These are phyloP conservation scores for Diachasmimorpha longicaudata DNA, from an alignment of 1,140 invertebrate genomes.

Conservation along the genomic window DNA sequence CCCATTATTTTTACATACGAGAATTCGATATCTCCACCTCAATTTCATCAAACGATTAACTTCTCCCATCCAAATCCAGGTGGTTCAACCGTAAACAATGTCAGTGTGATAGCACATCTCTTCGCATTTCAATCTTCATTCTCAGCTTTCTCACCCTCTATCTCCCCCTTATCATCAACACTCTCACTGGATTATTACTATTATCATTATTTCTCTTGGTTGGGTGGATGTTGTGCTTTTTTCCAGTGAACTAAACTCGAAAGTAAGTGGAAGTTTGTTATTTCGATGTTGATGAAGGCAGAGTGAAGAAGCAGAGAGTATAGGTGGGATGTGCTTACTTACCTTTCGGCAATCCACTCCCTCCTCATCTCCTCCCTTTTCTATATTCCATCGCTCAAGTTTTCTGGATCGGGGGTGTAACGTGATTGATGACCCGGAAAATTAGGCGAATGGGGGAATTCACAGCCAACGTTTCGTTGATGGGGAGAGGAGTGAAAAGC, in stretches of 20 bases:
- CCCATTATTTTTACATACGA: too few species aligned
- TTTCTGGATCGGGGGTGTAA: not conserved
- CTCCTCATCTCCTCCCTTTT: not conserved
- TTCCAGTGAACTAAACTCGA: not conserved
- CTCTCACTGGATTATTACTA: not conserved
- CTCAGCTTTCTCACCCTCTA: not conserved
- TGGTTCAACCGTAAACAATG: too few species aligned
- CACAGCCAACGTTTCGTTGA: slow-evolving; percentile 2
- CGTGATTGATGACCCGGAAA: slow-evolving; percentile 33
- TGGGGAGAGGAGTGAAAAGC: not conserved
- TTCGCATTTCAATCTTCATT: not conserved
- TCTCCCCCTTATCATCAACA: not conserved
- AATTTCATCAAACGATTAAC: too few species aligned
- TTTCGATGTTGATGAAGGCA: not conserved
- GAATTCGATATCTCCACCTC: too few species aligned
- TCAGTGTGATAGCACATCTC: not conserved
- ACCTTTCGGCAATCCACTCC: not conserved
- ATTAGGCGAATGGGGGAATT: slow-evolving; percentile 25
- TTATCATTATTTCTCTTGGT: not conserved
- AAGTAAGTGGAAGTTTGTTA: not conserved
- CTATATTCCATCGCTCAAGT: slow-evolving; percentile 21
- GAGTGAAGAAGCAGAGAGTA: not conserved
- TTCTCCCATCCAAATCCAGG: too few species aligned
- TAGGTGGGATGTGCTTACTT: not conserved
- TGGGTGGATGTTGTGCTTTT: not conserved